Evolutionary conservation across 2,113 vertebrate species (phyloP).

Genomic region (Myiozetetes cayanensis): DNA sequence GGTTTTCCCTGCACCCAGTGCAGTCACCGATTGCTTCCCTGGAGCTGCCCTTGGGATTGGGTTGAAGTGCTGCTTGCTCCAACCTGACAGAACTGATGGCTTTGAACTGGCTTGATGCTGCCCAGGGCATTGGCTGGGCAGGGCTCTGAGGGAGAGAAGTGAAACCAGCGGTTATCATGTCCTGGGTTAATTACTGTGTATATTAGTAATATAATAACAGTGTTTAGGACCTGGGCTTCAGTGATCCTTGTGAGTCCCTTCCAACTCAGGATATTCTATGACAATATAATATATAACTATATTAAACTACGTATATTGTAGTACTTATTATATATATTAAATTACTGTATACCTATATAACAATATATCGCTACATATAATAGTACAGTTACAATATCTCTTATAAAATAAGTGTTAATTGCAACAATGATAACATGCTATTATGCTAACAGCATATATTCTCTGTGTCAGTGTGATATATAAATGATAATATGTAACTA

Average conservation of each 20-base stretch:
- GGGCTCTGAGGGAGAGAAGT: not conserved
- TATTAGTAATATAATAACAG: not conserved
- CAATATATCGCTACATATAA: accelerated
- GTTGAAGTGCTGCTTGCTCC: not conserved
- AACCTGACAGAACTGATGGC: not conserved
- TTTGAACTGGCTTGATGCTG: not conserved
- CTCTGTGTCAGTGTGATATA: accelerated
- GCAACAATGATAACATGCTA: accelerated
- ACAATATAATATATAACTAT: not conserved
- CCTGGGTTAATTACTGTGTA: not conserved
- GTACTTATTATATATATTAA: not conserved
- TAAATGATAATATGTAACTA: accelerated
- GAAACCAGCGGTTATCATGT: not conserved
- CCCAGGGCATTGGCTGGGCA: not conserved
- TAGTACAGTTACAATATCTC: not conserved
- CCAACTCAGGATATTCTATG: not conserved
- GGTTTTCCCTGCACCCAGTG: accelerated
- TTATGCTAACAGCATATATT: too few relatives aligned
- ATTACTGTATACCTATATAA: not conserved
- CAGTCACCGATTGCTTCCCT: not conserved
- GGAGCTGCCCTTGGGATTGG: not conserved
- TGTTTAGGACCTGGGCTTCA: not conserved
- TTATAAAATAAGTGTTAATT: not conserved
- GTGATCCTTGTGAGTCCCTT: not conserved
- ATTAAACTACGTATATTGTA: too few relatives aligned